phyloP scores from a whole-genome alignment of 1,140 invertebrate genomes.

The Sycobia sp. region DNA sequence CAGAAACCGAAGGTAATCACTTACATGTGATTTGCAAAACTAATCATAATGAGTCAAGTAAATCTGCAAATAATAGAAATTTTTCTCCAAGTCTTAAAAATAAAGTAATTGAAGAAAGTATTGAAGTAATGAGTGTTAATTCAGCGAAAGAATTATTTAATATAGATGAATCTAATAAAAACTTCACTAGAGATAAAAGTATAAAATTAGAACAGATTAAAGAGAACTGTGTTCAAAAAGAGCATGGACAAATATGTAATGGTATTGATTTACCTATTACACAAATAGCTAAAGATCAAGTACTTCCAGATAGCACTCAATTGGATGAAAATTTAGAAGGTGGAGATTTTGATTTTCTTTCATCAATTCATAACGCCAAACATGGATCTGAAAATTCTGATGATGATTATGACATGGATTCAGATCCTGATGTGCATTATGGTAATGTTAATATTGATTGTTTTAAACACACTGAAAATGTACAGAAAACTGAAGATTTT shows the following conservation, averaged over 20 bases:
- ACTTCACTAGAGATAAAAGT: not conserved
- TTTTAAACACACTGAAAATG: not conserved
- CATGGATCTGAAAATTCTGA: not conserved
- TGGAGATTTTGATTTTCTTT: slow-evolving; percentile 6
- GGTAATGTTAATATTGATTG: not conserved
- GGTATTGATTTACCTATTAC: not conserved
- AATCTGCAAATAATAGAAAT: not conserved
- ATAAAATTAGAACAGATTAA: not conserved
- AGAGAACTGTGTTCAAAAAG: not conserved
- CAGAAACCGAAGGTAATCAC: no score
- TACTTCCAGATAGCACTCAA: slow-evolving; percentile 1
- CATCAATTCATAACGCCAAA: slow-evolving; percentile 6
- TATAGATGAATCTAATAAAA: not conserved
- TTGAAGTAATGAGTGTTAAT: not conserved
- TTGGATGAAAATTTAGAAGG: slow-evolving; percentile 10
- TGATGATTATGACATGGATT: not conserved
- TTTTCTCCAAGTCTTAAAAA: not conserved
- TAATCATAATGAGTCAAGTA: not conserved
- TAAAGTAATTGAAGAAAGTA: not conserved
- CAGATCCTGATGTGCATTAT: not conserved
- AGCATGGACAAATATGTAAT: no score
- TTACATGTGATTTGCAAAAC: not conserved
- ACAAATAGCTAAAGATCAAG: slow-evolving; percentile 3
- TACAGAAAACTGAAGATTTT: not conserved
- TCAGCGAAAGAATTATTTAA: not conserved